These are phyloP conservation scores for Gnathonemus echidnorhynchus DNA, from an alignment of 2,113 vertebrate genomes.

Conservation along the genomic window DNA sequence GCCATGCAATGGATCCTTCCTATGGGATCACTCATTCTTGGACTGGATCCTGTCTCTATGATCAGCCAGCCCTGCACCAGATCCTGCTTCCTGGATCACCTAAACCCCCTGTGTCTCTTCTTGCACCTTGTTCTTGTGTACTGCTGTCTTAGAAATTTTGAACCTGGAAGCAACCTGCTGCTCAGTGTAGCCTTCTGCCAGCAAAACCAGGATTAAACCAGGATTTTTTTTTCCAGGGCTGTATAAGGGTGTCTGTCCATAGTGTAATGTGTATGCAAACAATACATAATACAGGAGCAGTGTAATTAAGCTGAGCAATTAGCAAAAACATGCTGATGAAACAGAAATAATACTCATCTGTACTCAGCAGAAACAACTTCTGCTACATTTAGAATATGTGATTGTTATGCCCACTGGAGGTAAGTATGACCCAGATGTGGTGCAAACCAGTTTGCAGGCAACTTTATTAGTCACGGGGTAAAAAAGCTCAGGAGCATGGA, in stretches of 20 bases:
- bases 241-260: neutral
- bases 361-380: neutral
- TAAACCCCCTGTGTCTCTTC: neutral
- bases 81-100: neutral
- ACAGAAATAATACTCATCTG: neutral
- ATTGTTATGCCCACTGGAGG: too few relatives aligned
- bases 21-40: neutral
- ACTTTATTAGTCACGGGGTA: too few relatives aligned
- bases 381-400: neutral
- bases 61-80: too few relatives aligned
- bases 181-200: too few relatives aligned
- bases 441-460: too few relatives aligned
- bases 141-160: neutral
- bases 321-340: neutral
- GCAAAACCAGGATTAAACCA: too few relatives aligned
- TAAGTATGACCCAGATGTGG: too few relatives aligned
- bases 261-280: neutral
- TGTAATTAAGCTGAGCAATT: neutral
- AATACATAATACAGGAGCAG: neutral
- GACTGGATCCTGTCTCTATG: too few relatives aligned
- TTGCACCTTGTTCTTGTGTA: neutral
- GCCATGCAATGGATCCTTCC: neutral
- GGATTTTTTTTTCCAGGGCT: neutral
- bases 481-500: too few relatives aligned
- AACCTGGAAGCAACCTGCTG: too few relatives aligned